These are phyloP conservation scores for Phania funesta DNA, from an alignment of 2,888 invertebrate genomes.

Conservation along the genomic window DNA sequence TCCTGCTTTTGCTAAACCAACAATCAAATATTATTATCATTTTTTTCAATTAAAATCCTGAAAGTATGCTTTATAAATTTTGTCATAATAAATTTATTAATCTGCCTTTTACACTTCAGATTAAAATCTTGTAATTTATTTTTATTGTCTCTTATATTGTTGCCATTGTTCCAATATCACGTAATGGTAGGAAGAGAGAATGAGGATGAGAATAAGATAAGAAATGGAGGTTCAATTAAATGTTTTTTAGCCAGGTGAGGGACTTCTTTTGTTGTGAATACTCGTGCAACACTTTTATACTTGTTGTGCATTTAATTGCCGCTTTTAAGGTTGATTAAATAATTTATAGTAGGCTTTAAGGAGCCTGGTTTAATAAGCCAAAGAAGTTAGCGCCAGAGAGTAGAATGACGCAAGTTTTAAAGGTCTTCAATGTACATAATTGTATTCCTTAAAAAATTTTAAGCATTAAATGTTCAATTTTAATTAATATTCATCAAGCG, in stretches of 20 bases:
- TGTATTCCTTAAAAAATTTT: too few species aligned
- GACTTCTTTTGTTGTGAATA: background rate
- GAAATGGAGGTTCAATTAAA: background rate
- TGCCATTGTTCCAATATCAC: background rate
- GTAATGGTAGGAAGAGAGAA: background rate
- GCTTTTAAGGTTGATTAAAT: constrained; percentile 26
- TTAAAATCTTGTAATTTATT: constrained; percentile 42
- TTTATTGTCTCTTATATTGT: constrained; percentile 6
- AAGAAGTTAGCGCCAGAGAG: background rate
- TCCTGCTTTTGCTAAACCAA: too few species aligned
- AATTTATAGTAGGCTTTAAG: constrained; percentile 19
- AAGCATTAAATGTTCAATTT: too few species aligned
- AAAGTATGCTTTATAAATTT: constrained; percentile 21
- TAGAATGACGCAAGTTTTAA: too few species aligned
- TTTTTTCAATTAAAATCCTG: constrained; percentile 25
- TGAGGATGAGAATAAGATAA: background rate
- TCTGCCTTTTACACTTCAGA: constrained; percentile 23
- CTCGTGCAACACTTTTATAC: constrained; percentile 9
- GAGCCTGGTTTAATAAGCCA: background rate
- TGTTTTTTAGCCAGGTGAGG: background rate
- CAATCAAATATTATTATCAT: too few species aligned
- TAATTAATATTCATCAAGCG: too few species aligned
- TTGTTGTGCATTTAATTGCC: constrained; percentile 4
- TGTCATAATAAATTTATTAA: constrained; percentile 7
- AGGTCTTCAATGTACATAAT: too few species aligned